phyloP scores from a whole-genome alignment of 2,797 vertebrate genomes.

The Trachurus trachurus region DNA sequence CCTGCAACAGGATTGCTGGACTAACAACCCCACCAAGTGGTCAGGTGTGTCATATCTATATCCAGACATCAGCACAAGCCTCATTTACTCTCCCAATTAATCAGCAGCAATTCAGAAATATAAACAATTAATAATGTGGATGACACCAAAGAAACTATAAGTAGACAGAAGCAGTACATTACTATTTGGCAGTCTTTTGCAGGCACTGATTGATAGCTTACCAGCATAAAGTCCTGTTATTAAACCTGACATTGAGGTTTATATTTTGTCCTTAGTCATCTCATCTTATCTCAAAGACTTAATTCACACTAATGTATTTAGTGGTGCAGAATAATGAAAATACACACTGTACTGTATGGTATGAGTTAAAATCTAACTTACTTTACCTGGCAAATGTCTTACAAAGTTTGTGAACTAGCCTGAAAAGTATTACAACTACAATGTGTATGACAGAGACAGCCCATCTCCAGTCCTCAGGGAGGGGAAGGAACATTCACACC shows the following conservation, averaged over 20 bases:
- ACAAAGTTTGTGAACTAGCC: slow-evolving; percentile 47
- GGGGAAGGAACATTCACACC: slow-evolving; percentile 52
- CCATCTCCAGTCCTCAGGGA: slow-evolving; percentile 48
- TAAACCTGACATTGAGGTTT: background rate
- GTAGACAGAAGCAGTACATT: slow-evolving; percentile 16
- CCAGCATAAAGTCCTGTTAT: background rate
- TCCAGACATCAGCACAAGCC: slow-evolving; percentile 5
- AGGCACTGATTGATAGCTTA: background rate
- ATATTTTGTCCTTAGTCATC: background rate
- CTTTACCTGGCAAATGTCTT: slow-evolving; percentile 22
- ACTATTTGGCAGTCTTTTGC: background rate
- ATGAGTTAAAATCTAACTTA: slow-evolving; percentile 18
- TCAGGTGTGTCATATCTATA: slow-evolving; percentile 72
- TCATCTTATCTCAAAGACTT: background rate
- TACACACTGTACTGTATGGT: too few relatives aligned
- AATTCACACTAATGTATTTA: slow-evolving; percentile 4
- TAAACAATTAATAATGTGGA: slow-evolving; percentile 31
- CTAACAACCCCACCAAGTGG: slow-evolving; percentile 84
- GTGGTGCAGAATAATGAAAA: background rate
- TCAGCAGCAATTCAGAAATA: slow-evolving; percentile 16
- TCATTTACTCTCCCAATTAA: slow-evolving; percentile 49
- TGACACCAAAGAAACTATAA: slow-evolving; percentile 19
- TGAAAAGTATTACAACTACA: slow-evolving; percentile 41
- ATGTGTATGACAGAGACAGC: slow-evolving; percentile 30
- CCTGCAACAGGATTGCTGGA: slow-evolving; percentile 77